phyloP scores from a whole-genome alignment of 2,113 vertebrate species.

The Prolemur simus region DNA sequence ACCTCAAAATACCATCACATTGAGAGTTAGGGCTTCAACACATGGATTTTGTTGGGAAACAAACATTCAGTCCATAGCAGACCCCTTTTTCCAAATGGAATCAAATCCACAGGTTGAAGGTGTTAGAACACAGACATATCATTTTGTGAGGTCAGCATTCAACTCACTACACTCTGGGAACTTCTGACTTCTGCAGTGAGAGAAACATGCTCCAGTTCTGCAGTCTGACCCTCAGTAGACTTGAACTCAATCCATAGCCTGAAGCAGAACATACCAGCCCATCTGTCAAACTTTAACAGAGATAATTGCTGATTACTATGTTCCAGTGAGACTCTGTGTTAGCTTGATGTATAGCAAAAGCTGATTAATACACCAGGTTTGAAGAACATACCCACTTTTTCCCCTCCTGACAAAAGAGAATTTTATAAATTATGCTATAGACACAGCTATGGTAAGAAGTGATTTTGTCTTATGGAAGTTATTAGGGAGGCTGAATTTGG shows the following conservation, averaged over 20 bases:
- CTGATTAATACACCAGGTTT: neutral
- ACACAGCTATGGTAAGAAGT: conserved; percentile 52
- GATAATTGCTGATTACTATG: neutral
- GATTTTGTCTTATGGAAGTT: conserved; percentile 64
- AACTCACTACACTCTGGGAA: neutral
- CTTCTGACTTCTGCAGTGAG: neutral
- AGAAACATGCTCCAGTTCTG: neutral
- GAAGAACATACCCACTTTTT: conserved; percentile 54
- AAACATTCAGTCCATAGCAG: neutral
- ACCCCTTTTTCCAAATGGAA: neutral
- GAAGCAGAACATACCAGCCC: neutral
- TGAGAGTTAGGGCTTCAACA: neutral
- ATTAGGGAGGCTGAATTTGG: conserved; percentile 56
- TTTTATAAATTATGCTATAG: conserved; percentile 69
- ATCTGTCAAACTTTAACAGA: conserved; percentile 58
- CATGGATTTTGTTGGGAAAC: too few species aligned
- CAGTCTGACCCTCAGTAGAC: neutral
- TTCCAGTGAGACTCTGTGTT: neutral
- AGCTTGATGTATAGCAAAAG: neutral
- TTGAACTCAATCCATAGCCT: neutral
- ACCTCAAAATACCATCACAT: neutral
- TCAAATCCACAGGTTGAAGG: neutral
- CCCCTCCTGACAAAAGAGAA: conserved; percentile 47
- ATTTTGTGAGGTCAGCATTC: neutral
- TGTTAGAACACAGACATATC: neutral